These are phyloP conservation scores for Solea solea DNA, from an alignment of 2,113 vertebrate genomes.

Conservation along the genomic window DNA sequence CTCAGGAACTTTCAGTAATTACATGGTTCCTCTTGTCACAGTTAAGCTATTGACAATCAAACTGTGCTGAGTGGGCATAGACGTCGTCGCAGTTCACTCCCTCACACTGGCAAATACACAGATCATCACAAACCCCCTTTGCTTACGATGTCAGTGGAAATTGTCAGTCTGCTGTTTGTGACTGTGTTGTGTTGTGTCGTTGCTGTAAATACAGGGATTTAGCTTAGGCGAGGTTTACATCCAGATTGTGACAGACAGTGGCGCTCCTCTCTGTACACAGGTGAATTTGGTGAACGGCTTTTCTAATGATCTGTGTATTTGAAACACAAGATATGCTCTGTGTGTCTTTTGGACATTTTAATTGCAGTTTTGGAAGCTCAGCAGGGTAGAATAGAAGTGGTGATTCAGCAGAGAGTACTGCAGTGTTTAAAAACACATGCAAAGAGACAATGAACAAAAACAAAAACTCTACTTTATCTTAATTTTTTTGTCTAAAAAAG, in stretches of 20 bases:
- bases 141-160: slow-evolving; percentile 12
- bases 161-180: neutral
- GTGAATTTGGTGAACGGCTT: too few species aligned
- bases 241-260: too few species aligned
- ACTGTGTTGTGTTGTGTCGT: neutral
- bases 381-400: neutral
- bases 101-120: neutral
- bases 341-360: neutral
- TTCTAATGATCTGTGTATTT: too few species aligned
- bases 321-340: too few species aligned
- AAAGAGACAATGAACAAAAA: too few species aligned
- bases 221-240: too few species aligned
- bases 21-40: slow-evolving; percentile 26
- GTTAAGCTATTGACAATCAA: slow-evolving; percentile 12
- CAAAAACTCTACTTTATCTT: too few species aligned
- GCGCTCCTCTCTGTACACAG: neutral
- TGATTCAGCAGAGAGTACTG: neutral
- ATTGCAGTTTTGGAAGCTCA: neutral
- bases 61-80: slow-evolving; percentile 14
- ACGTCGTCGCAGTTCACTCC: slow-evolving; percentile 19
- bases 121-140: neutral
- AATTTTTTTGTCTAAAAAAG: too few species aligned
- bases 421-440: neutral
- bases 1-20: slow-evolving; percentile 26
- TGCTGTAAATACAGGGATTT: neutral